A percentile compares a stretch with the other conserved stretches of the same genome.
Evolutionary conservation across 2,113 vertebrate species (phyloP).

Genomic region (Anolis carolinensis): DNA sequence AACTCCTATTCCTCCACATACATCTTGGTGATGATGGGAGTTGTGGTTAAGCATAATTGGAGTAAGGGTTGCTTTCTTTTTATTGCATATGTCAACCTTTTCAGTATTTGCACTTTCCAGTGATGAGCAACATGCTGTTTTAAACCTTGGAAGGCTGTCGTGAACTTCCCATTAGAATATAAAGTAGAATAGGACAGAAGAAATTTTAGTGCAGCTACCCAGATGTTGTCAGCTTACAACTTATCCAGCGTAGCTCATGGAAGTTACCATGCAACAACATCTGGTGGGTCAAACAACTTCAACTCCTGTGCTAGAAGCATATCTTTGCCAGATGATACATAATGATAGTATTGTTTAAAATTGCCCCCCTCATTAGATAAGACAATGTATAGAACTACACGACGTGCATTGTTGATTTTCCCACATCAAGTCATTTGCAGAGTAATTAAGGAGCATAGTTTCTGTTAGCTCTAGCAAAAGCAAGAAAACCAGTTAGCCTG

Average conservation of each 20-base stretch:
- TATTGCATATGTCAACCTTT: too few relatives aligned
- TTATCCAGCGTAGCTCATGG: background rate
- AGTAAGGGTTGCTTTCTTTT: too few relatives aligned
- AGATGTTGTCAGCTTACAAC: too few relatives aligned
- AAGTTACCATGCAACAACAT: background rate
- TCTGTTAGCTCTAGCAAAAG: conserved; percentile 2
- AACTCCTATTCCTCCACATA: background rate
- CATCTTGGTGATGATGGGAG: background rate
- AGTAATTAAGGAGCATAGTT: background rate
- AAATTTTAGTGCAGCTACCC: too few relatives aligned
- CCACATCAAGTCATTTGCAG: background rate
- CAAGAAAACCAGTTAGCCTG: background rate
- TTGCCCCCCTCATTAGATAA: background rate
- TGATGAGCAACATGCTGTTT: background rate
- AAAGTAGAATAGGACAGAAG: too few relatives aligned
- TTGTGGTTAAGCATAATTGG: background rate
- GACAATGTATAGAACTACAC: background rate
- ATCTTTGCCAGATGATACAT: background rate
- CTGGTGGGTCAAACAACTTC: background rate
- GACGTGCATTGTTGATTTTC: conserved; percentile 29
- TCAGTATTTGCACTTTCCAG: background rate
- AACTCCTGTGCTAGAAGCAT: background rate
- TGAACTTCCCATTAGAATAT: too few relatives aligned
- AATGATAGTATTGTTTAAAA: background rate
- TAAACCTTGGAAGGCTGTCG: too few relatives aligned